Base-by-base conservation (phyloP, 2,888 invertebrate genomes). In the Stenotaenia linearis region DNA sequence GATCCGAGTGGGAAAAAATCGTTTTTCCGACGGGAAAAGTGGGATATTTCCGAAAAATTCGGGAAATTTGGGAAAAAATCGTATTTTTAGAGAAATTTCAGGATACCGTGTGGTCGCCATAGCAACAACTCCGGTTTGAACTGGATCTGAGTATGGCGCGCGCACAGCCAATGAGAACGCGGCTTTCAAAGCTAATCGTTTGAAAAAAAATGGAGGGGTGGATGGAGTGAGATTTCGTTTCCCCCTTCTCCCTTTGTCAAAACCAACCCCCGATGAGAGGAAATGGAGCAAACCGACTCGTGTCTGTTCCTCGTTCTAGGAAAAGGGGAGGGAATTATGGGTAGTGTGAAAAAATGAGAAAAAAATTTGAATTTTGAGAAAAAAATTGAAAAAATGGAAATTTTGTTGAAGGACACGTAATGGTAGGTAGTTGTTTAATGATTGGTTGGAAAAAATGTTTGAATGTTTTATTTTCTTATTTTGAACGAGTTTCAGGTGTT, bases 101-200 rank as follows among this genome's bases (percentile, higher is more conserved):
- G 10, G 3, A 56, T 56, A n/a, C n/a, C 18, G 6, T 56, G 18
- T 12, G 9, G 56, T 56, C 23, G 56, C 56, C 23, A 56, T 56
- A 21, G 56, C 23, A 56, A 56, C 56, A 56, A 56, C 56, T 56
- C 56, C 56, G 56, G 56, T 56, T 56, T 21, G 56, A 56, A 56
- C 56, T 56, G 56, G 56, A 56, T 56, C 56, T 56, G 23, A 56
- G 23, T 56, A 56, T 56, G 56, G 56, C 56, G 56, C 56, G 56
- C 23, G 6, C 56, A 21, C 21, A 23, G 10, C 56, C 56, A 56
- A 56, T 56, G 7, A 18, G 21, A 56, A 56, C 5, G 10, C 21
- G 1, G 23, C 18, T 56, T 18, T 56, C 56, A 23, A 56, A 56
- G 6, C 56, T 18, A 23, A 23, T 56, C 23, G 56, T 56, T 56